Base-by-base conservation (phyloP, 37 sponge, comb jelly and placozoan species). In the Eunapius fragilis region DNA sequence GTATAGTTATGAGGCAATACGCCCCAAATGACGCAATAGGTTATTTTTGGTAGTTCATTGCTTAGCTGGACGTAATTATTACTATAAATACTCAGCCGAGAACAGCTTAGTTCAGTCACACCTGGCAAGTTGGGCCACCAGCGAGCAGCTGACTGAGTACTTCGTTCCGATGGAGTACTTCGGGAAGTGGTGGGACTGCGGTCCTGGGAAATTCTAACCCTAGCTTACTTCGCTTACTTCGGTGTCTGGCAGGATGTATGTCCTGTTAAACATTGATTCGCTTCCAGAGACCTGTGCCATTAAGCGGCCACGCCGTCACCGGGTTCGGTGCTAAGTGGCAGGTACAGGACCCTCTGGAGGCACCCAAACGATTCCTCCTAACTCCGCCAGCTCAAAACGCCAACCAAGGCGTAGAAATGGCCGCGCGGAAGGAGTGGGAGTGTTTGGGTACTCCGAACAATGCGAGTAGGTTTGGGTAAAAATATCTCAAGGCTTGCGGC, bases 251-350 rank as follows among this genome's bases (percentile, higher is more conserved):
- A 58, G 58, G 58, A 58, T 58, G 58, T 58, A 58, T 58, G 58
- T 58, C 58, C 58, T 58, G 58, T 10, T 19, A 17, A 58, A 58
- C 58, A 58, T 58, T 58, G 58, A 58, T 77, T 75, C 80, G 92
- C 91, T 82, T 78, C 28, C 76, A 77, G 75, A 72, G 70, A 69
- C 89, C 76, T 74, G 73, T 31, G 58, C 80, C 85, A 76, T 67
- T 83, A 68, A 92, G 92, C 92, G 92, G 86, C 92, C 89, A 88
- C 89, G 92, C 92, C 76, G 69, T 80, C 92, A 85, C 92, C 74
- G 13, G n/a, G n/a, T 69, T 19, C 24, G 78, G 92, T 92, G 92
- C 92, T 92, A 84, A 82, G 92, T 88, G 92, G 92, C 86, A 84
- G 92, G 88, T 71, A 78, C 32, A 69, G 75, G 80, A 58, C 85